Conservation (phyloP, 1,140 invertebrate genomes). For the Eurosta solidaginis region DNA sequence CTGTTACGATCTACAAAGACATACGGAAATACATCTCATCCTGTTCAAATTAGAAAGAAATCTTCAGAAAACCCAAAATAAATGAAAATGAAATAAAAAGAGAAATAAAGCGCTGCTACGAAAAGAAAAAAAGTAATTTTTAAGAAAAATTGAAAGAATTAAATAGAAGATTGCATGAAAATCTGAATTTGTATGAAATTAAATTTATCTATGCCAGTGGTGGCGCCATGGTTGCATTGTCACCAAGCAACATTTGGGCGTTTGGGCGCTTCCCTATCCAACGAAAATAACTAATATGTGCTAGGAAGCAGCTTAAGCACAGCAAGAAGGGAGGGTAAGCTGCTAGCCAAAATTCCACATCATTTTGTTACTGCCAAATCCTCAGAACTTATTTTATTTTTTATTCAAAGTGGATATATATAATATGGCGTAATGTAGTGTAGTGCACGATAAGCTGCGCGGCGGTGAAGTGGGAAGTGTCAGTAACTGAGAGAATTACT, state of each 20-base stretch:
- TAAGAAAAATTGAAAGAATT: not conserved
- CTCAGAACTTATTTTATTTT: too few relatives aligned
- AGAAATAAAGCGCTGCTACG: not conserved
- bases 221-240: not conserved
- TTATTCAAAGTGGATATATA: too few relatives aligned
- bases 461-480: not conserved
- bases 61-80: not conserved
- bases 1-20: not conserved
- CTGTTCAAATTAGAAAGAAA: not conserved
- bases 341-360: not conserved
- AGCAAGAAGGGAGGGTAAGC: not conserved
- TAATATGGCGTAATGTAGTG: not conserved
- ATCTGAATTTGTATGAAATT: constrained; percentile 28
- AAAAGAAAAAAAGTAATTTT: not conserved
- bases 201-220: constrained; percentile 8
- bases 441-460: not conserved
- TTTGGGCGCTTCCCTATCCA: not conserved
- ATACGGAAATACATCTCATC: too few relatives aligned
- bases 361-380: constrained; percentile 4
- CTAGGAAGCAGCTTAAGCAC: not conserved
- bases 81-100: not conserved
- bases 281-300: not conserved
- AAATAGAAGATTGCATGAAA: constrained; percentile 11
- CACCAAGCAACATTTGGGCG: not conserved
- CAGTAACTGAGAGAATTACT: not conserved